phyloP scores from a whole-genome alignment of 2,797 vertebrate genomes.

The Danio tinwini region DNA sequence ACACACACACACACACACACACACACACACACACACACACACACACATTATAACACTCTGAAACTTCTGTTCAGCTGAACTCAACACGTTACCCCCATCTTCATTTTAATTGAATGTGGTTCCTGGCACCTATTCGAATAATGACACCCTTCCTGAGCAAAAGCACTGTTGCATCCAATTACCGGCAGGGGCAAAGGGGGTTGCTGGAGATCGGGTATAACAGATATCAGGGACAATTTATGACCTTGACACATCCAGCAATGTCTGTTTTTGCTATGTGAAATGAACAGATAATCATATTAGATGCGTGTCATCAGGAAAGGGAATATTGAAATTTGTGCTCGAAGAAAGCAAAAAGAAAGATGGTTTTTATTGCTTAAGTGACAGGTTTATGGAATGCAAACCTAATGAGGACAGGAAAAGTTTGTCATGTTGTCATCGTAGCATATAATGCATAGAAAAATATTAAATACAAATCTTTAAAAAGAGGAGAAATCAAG shows the following conservation, averaged over 20 bases:
- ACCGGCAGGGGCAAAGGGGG: constrained; percentile 21
- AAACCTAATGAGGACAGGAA: constrained; percentile 46
- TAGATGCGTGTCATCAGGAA: constrained; percentile 21
- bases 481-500: no score
- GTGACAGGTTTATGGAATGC: constrained; percentile 45
- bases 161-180: constrained; percentile 60
- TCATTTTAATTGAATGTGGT: constrained; percentile 59
- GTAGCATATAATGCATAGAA: constrained; percentile 23
- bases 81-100: constrained; percentile 37
- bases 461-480: no score
- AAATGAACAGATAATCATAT: constrained; percentile 45
- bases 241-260: constrained; percentile 52
- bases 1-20: neutral
- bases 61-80: constrained; percentile 5
- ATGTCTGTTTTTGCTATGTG: constrained; percentile 10
- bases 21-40: neutral
- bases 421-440: constrained; percentile 41
- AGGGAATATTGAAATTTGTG: constrained; percentile 4
- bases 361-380: constrained; percentile 21
- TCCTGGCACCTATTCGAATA: constrained; percentile 49
- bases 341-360: neutral
- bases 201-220: constrained; percentile 23
- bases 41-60: neutral
- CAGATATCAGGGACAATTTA: constrained; percentile 53
- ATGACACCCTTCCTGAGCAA: constrained; percentile 47